Conservation (phyloP, 2,888 invertebrate genomes). For the Zaprionus lineosus region DNA sequence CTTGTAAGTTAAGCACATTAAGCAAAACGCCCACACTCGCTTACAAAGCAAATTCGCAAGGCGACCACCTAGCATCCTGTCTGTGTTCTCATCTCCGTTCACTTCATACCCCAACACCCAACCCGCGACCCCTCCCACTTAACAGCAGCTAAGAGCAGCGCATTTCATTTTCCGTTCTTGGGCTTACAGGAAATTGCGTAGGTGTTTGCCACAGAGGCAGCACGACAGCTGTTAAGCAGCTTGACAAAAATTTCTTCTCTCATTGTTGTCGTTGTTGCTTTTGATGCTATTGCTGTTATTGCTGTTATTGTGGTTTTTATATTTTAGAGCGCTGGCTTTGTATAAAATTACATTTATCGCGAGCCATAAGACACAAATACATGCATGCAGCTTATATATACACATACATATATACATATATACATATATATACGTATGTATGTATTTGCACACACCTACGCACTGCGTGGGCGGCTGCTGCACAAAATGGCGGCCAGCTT, state of each 20-base stretch:
- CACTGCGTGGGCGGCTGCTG: conserved; percentile 68
- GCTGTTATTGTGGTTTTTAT: conserved; percentile 38
- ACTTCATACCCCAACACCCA: conserved; percentile 5
- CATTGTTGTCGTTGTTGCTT: conserved; percentile 40
- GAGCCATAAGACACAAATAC: conserved; percentile 27
- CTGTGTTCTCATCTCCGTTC: conserved; percentile 63
- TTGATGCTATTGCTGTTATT: conserved; percentile 35
- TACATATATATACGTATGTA: conserved; percentile 13
- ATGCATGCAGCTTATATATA: conserved; percentile 13
- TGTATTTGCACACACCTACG: conserved; percentile 36
- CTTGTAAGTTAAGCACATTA: conserved; percentile 55
- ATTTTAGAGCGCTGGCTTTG: conserved; percentile 56
- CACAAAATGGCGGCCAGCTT: conserved; percentile 74
- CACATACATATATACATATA: conserved; percentile 16
- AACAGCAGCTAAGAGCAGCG: conserved; percentile 9
- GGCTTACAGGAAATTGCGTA: conserved; percentile 75
- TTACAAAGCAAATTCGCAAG: conserved; percentile 38
- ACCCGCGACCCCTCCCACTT: conserved; percentile 1
- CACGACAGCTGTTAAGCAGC: conserved; percentile 36
- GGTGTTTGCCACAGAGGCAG: conserved; percentile 60
- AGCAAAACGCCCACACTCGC: conserved; percentile 60
- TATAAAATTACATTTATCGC: conserved; percentile 61
- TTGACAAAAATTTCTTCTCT: conserved; percentile 44
- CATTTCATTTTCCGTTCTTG: conserved; percentile 63
- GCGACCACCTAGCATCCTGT: conserved; percentile 51